Evolutionary conservation across 2,113 vertebrate genomes (phyloP).

Genomic region (Ptyas mucosa): DNA sequence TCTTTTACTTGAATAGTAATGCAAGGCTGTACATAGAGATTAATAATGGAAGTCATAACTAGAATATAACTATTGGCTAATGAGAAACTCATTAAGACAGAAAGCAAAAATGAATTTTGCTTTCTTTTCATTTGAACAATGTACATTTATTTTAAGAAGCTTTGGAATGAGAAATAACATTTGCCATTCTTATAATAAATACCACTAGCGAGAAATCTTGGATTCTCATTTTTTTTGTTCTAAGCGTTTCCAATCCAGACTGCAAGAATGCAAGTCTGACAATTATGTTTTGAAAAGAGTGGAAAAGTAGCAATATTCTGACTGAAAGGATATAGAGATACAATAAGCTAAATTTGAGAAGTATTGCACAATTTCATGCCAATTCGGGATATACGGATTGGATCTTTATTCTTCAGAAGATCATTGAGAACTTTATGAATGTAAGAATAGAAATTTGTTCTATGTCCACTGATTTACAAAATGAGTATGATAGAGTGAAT

Average conservation of each 20-base stretch:
- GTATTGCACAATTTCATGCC: background rate
- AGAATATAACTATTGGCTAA: background rate
- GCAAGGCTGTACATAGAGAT: background rate
- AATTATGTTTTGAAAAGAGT: background rate
- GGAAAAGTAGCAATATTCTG: background rate
- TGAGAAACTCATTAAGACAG: constrained; percentile 5
- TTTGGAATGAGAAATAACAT: background rate
- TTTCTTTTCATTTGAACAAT: background rate
- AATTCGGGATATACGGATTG: background rate
- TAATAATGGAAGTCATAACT: background rate
- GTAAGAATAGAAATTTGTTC: background rate
- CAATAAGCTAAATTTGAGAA: background rate
- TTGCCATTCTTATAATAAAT: background rate
- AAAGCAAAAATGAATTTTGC: background rate
- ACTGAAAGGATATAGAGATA: background rate
- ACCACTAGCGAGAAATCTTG: background rate
- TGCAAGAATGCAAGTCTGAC: background rate
- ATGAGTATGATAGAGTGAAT: background rate
- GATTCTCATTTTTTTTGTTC: background rate
- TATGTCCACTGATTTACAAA: background rate
- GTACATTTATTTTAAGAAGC: constrained; percentile 5
- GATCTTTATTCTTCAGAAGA: background rate
- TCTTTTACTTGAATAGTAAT: background rate
- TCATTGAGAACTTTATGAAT: background rate
- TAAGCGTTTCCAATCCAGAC: background rate